A percentile compares a stretch with the other conserved stretches of the same genome.
Evolutionary conservation across 2,888 invertebrate genomes (phyloP).

Genomic region (Cantharis rustica): DNA sequence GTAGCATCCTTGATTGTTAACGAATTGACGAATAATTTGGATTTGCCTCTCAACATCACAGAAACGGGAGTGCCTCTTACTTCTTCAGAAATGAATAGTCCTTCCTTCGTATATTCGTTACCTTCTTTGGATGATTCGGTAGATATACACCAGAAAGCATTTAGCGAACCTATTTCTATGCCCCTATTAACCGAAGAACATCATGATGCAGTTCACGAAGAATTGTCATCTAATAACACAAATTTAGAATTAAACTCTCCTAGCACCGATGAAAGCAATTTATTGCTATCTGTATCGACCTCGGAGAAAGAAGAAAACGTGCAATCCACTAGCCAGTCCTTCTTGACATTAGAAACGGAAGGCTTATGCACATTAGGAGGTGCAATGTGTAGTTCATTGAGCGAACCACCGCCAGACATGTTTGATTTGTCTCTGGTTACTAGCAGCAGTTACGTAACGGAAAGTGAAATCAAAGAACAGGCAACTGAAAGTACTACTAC

Average conservation of each 20-base stretch:
- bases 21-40: conserved; percentile 56
- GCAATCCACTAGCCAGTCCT: background rate
- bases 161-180: conserved; percentile 62
- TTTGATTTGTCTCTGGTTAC: conserved; percentile 47
- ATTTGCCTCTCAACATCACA: conserved; percentile 73
- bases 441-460: conserved; percentile 5
- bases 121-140: conserved; percentile 52
- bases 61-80: conserved; percentile 65
- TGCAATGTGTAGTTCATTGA: conserved; percentile 54
- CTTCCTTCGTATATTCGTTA: conserved; percentile 50
- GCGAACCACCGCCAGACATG: conserved; percentile 56
- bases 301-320: background rate
- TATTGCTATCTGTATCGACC: background rate
- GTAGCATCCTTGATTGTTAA: conserved; percentile 45
- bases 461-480: conserved; percentile 7
- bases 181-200: conserved; percentile 62
- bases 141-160: conserved; percentile 49
- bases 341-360: conserved; percentile 33
- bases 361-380: conserved; percentile 50
- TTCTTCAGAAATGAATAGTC: conserved; percentile 49
- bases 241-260: background rate
- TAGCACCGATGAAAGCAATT: background rate
- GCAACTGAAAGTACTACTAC: background rate
- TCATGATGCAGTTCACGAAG: conserved; percentile 38
- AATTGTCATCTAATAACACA: background rate